phyloP scores from a whole-genome alignment of 1,140 invertebrate genomes.

The Drosophila azteca region DNA sequence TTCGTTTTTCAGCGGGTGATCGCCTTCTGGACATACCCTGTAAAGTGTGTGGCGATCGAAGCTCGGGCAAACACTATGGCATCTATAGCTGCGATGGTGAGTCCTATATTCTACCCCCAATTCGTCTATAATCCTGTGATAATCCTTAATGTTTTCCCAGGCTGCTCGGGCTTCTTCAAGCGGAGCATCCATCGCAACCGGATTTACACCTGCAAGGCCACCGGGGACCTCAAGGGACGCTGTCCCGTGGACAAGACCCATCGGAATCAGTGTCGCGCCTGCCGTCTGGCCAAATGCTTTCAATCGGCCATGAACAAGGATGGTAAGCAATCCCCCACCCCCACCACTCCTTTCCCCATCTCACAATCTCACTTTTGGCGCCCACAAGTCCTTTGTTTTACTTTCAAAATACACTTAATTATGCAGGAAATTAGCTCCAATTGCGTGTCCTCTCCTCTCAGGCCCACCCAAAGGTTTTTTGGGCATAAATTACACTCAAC shows the following conservation, averaged over 20 bases:
- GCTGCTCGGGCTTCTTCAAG: constrained; percentile 97
- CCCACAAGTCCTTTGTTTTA: constrained; percentile 68
- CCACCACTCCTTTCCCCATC: not conserved
- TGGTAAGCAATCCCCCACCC: constrained; percentile 88
- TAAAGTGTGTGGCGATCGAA: constrained; percentile 97
- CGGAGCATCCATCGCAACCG: constrained; percentile 97
- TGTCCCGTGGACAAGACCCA: constrained; percentile 99
- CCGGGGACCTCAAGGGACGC: constrained; percentile 94
- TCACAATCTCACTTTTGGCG: not conserved
- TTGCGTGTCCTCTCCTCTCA: constrained; percentile 18
- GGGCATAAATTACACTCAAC: constrained; percentile 74
- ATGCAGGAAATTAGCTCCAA: constrained; percentile 74
- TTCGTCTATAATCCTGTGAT: constrained; percentile 3
- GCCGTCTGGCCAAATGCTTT: constrained; percentile 97
- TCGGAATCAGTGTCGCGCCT: constrained; percentile 98
- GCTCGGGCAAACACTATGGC: constrained; percentile 98
- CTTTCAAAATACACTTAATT: constrained; percentile 73
- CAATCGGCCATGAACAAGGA: constrained; percentile 99
- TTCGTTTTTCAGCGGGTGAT: constrained; percentile 88
- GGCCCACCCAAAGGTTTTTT: constrained; percentile 31
- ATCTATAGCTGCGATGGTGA: constrained; percentile 98
- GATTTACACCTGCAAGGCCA: constrained; percentile 98
- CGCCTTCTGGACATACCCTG: constrained; percentile 97
- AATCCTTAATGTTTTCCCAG: constrained; percentile 31
- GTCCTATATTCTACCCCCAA: constrained; percentile 61